Evolutionary conservation across 2,888 invertebrate genomes (phyloP).

Genomic region (Scaptodrosophila latifasciaeformis): DNA sequence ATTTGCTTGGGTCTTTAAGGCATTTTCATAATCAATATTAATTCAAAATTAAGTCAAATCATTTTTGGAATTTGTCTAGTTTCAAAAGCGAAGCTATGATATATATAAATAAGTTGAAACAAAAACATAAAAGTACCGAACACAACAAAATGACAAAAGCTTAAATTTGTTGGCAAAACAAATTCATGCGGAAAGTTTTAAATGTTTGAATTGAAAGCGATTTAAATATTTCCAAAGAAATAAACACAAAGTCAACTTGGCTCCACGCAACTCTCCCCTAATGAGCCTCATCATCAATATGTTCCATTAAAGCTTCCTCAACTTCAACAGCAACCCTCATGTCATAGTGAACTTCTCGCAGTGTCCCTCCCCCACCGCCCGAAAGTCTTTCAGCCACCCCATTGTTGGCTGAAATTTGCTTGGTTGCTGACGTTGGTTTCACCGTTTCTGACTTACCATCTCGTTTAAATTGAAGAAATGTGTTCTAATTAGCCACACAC

Average conservation of each 20-base stretch:
- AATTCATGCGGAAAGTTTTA: slow-evolving; percentile 59
- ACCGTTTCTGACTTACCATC: slow-evolving; percentile 16
- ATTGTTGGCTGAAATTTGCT: slow-evolving; percentile 18
- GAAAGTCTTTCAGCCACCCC: not conserved
- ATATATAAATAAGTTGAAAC: no score
- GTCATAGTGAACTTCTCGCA: no score
- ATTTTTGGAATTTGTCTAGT: no score
- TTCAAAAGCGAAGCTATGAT: no score
- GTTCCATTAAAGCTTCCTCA: slow-evolving; percentile 58
- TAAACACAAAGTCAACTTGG: not conserved
- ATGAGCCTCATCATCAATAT: slow-evolving; percentile 27
- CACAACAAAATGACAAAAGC: slow-evolving; percentile 39
- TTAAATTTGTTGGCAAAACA: no score
- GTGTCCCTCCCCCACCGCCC: not conserved
- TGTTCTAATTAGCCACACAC: slow-evolving; percentile 66
- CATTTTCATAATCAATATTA: no score
- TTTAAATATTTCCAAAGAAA: slow-evolving; percentile 28
- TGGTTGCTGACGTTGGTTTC: slow-evolving; percentile 28
- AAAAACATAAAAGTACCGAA: slow-evolving; percentile 7
- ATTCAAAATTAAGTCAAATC: no score
- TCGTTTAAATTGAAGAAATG: slow-evolving; percentile 65
- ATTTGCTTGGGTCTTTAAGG: no score
- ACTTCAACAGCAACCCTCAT: no score
- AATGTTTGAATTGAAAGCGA: slow-evolving; percentile 61
- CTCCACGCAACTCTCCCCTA: not conserved